Base-by-base conservation (phyloP, 2,797 vertebrate genomes). In the Acrossocheilus fasciatus region DNA sequence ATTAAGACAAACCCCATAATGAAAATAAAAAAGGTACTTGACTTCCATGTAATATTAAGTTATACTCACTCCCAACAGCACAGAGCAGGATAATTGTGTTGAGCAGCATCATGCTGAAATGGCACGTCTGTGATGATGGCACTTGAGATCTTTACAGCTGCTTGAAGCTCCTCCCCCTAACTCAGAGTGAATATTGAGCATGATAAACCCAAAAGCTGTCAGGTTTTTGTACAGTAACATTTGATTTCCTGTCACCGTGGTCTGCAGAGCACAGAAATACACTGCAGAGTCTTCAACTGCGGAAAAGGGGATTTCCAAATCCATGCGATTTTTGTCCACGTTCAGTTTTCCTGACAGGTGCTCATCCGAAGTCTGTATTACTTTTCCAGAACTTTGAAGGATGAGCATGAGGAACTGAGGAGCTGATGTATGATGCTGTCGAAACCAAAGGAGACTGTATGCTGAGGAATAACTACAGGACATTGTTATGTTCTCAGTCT, bases 221-320 rank as follows among this genome's bases (percentile, higher is more conserved):
- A 70, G 73, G 81, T 87, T 83, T 87, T 72, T 64, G 81, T 83
- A 78, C 20, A 86, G 84, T 34, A 18, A 14, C 17, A 11, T 69
- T 52, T 68, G 39, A 9, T 54, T 83, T 86, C 50, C 87, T 86
- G 30, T 80, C 74, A 88, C 84, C 59, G 80, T 88, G 87, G 87
- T 36, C 75, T 54, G 18, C 70, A 89, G 62, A 14, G 86, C 74
- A 18, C 87, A 88, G 45, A 39, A 86, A 41, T 85, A 85, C 57
- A 82, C 1, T 23, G 72, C 84, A 47, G 81, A 89, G 68, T 86
- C 83, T 66, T 76, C n/a, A 39, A 85, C 83, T 45, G 30, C 36
- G 14, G 73, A 69, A 36, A 74, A 79, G 66, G 66, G 2, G 34
- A 89, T 81, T n/a, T 79, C 39, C 57, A 89, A 69, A 85, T 75